Evolutionary conservation across 2,888 invertebrate species (phyloP), one percentile per base, ranked within the genome.

Genomic region (Lycaena phlaeas): DNA sequence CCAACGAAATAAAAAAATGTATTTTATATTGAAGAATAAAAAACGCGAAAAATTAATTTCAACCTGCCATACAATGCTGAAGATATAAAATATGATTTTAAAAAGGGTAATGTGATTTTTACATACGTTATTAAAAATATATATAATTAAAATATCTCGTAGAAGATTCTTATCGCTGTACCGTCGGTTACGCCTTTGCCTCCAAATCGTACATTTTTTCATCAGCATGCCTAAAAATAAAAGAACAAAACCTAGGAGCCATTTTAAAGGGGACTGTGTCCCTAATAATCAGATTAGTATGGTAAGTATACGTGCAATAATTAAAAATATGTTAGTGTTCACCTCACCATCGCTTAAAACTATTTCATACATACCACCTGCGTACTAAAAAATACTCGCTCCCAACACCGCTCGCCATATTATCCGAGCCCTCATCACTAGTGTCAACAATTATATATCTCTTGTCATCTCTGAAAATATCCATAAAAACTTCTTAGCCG

Each of bases 161-260:
- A 34, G 34, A 14, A 12, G 18, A 22, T 31, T 4, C 14, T 18
- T 18, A 11, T 14, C 7, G 22, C 38, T 42, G 38, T 36, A 34
- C 42, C 48, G 51, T 54, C 51, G 57, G 55, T 79, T 70, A 81
- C 68, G 67, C 71, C 56, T 78, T 82, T 43, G 64, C 63, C 52
- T 79, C 70, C 58, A 82, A 46, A 50, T 76, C 73, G 61, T 79
- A 81, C 57, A 79, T 81, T 68, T 82, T 84, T 61, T 76, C 72
- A 37, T 71, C 67, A 41, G 73, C 71, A 44, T 79, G 60, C 79
- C 82, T 84, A 77, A 64, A 77, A 77, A 51, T 44, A 45, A 46
- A 45, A 47, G 45, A 42, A 37, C 50, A 46, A 57, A 48, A 56
- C 44, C 49, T 49, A 48, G 44, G 41, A 45, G 25, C 11, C 10